Percentiles rank a stretch among this genome's conserved stretches.
Conservation (phyloP, 2,113 vertebrate species). For the Manacus vitellinus region DNA sequence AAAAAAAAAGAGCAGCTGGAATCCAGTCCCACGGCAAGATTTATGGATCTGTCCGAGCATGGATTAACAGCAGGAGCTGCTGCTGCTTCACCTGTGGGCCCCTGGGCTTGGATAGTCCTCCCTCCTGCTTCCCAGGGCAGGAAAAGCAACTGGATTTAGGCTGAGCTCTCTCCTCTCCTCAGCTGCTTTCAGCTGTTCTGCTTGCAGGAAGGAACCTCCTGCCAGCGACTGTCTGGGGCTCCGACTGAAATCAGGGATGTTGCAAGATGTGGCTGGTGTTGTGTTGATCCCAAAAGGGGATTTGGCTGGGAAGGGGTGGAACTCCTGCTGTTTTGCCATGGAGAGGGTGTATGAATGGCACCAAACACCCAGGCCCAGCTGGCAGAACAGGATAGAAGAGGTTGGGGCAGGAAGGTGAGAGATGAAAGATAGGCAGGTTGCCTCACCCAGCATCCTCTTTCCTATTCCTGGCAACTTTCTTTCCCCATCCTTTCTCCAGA, state of each 20-base stretch:
- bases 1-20: background rate
- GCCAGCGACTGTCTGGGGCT: background rate
- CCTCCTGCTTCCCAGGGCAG: background rate
- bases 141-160: background rate
- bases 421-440: background rate
- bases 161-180: background rate
- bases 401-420: background rate
- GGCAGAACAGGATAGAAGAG: conserved; percentile 39
- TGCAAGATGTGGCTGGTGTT: background rate
- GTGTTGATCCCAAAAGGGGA: background rate
- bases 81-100: background rate
- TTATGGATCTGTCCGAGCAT: background rate
- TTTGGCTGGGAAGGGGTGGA: background rate
- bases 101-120: background rate
- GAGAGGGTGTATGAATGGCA: background rate
- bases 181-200: background rate
- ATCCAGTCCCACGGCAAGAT: background rate
- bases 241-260: background rate
- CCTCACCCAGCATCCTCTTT: conserved; percentile 4
- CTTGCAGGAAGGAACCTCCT: background rate
- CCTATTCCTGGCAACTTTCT: conserved; percentile 15
- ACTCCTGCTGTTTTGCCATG: background rate
- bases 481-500: conserved; percentile 21
- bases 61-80: background rate
- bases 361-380: background rate